Evolutionary conservation across 2,888 invertebrate genomes (phyloP).

Genomic region (Dynastes maya): DNA sequence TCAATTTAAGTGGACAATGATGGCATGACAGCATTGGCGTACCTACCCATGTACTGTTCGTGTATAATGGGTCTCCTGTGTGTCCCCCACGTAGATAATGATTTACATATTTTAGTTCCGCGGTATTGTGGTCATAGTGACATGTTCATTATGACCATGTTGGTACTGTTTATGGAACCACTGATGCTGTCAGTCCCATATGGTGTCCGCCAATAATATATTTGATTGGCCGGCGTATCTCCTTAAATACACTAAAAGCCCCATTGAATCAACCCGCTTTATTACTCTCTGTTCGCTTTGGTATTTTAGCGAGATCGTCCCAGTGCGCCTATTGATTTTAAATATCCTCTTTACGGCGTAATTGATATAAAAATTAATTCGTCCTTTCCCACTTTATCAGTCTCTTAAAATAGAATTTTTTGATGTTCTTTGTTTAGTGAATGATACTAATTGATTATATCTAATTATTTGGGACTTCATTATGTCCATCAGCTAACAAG

Average conservation of each 20-base stretch:
- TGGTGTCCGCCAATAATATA: slow-evolving; percentile 29
- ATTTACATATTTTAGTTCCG: slow-evolving; percentile 63
- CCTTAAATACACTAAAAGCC: slow-evolving; percentile 26
- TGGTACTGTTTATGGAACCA: slow-evolving; percentile 54
- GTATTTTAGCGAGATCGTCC: neutral
- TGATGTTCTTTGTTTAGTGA: too few relatives aligned
- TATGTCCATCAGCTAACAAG: too few relatives aligned
- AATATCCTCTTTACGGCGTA: neutral
- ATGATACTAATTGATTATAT: too few relatives aligned
- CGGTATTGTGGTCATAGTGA: slow-evolving; percentile 61
- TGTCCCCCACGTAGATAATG: slow-evolving; percentile 46
- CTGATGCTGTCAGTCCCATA: slow-evolving; percentile 18
- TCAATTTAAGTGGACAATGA: slow-evolving; percentile 41
- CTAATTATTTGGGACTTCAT: too few relatives aligned
- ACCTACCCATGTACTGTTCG: slow-evolving; percentile 20
- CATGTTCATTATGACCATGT: slow-evolving; percentile 65
- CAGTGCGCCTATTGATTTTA: slow-evolving; percentile 25
- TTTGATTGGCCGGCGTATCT: slow-evolving; percentile 15
- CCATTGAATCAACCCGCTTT: slow-evolving; percentile 21
- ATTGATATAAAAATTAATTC: too few relatives aligned
- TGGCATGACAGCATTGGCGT: slow-evolving; percentile 28
- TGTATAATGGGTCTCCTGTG: slow-evolving; percentile 38
- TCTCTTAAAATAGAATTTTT: too few relatives aligned
- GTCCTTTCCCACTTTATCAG: too few relatives aligned
- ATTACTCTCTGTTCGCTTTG: neutral